Conservation (phyloP, 2,797 vertebrate genomes). For the Vireo griseus region DNA sequence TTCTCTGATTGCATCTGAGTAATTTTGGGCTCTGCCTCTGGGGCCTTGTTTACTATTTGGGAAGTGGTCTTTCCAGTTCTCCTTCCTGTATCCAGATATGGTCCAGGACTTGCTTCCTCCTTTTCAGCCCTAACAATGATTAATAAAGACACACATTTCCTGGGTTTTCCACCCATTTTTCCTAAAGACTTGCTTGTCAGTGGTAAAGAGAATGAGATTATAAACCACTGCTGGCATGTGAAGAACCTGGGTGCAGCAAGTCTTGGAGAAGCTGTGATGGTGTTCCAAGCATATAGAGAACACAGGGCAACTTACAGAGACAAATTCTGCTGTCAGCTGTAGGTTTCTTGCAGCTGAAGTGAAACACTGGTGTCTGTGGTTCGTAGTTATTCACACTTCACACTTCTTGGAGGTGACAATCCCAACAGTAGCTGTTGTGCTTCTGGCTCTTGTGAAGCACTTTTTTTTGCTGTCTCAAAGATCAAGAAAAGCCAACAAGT, state of each 20-base stretch:
- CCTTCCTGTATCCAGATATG: not conserved
- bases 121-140: constrained; percentile 45
- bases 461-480: not conserved
- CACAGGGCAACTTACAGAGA: not conserved
- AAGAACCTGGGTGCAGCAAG: not conserved
- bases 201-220: not conserved
- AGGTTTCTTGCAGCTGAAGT: not conserved
- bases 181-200: constrained; percentile 9
- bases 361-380: not conserved
- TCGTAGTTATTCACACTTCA: not conserved
- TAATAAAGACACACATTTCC: constrained; percentile 42
- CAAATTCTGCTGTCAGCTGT: not conserved
- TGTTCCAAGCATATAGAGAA: not conserved
- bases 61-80: constrained; percentile 30
- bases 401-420: not conserved
- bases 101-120: not conserved
- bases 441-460: not conserved
- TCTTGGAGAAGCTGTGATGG: not conserved
- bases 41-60: not conserved
- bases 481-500: not conserved
- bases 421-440: not conserved
- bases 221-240: not conserved
- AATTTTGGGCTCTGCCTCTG: not conserved
- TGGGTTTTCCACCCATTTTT: constrained; percentile 51
- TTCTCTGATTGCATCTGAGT: not conserved